phyloP scores from a whole-genome alignment of 1,140 invertebrate species.

The Papilio aristodemus region DNA sequence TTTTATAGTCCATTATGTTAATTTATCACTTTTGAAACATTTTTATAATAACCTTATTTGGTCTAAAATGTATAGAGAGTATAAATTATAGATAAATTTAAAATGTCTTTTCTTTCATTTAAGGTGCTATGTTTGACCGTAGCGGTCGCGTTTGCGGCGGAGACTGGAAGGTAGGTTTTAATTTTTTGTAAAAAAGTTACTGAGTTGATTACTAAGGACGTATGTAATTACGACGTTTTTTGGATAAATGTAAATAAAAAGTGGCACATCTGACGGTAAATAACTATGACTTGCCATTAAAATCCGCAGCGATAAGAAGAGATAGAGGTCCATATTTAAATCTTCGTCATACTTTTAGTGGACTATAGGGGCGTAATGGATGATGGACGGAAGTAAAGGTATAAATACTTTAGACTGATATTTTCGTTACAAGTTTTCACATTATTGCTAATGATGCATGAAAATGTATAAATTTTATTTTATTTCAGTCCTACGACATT shows the following conservation, averaged over 20 bases:
- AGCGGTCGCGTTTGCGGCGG: slow-evolving; percentile 55
- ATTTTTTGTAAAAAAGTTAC: background rate
- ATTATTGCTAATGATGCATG: no score
- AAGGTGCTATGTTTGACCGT: slow-evolving; percentile 57
- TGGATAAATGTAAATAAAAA: no score
- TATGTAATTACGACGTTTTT: no score
- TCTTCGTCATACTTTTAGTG: no score
- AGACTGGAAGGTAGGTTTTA: slow-evolving; percentile 41
- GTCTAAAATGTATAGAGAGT: slow-evolving; percentile 9
- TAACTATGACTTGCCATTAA: no score
- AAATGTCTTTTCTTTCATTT: slow-evolving; percentile 41
- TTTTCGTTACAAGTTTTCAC: no score
- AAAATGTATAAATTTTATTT: background rate
- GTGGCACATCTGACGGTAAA: no score
- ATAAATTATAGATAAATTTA: slow-evolving; percentile 13
- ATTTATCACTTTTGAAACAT: slow-evolving; percentile 27
- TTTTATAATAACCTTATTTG: slow-evolving; percentile 26
- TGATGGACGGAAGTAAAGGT: no score
- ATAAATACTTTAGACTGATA: no score
- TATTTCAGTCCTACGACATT: slow-evolving; percentile 29
- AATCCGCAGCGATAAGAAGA: no score
- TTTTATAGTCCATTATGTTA: slow-evolving; percentile 32
- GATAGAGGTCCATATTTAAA: no score
- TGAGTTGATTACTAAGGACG: background rate
- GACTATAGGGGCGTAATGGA: no score